A percentile compares a stretch with the other conserved stretches of the same genome.
Conservation (phyloP, 2,113 vertebrate genomes). For the Callionymus lyra region DNA sequence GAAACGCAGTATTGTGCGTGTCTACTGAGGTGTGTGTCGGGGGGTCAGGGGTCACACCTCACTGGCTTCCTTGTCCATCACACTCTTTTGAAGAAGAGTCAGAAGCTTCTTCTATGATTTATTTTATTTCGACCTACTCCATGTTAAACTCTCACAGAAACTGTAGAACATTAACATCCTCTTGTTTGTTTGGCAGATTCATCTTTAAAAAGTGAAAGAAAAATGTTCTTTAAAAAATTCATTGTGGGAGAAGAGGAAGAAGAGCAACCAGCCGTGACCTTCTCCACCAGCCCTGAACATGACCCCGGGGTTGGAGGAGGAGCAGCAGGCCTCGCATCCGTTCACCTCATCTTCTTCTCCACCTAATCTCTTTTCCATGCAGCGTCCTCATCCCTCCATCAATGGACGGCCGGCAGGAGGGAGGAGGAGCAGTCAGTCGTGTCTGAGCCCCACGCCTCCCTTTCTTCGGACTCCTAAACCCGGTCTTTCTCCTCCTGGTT, state of each 20-base stretch:
- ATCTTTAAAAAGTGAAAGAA: background rate
- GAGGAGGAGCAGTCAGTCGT: conserved; percentile 50
- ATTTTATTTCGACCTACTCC: no score
- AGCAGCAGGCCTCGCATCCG: conserved; percentile 29
- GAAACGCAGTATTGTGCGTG: conserved; percentile 10
- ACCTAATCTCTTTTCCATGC: conserved; percentile 4
- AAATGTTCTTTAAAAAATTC: conserved; percentile 7
- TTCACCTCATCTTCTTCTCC: conserved; percentile 21
- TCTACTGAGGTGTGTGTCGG: conserved; percentile 20
- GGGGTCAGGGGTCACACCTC: conserved; percentile 33
- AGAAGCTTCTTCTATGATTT: background rate
- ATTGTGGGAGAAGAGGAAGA: conserved; percentile 20
- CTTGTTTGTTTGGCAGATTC: conserved; percentile 1
- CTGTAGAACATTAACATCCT: conserved; percentile 19
- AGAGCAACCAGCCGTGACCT: conserved; percentile 40
- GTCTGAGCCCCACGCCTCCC: conserved; percentile 42
- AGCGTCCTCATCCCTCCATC: conserved; percentile 17
- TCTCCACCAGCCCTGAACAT: conserved; percentile 46
- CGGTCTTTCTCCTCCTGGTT: conserved; percentile 29
- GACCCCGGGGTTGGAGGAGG: conserved; percentile 33
- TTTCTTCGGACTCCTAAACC: conserved; percentile 32
- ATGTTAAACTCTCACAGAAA: no score
- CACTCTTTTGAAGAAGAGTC: conserved; percentile 1
- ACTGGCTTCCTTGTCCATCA: conserved; percentile 25
- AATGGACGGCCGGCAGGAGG: conserved; percentile 26